phyloP scores from a whole-genome alignment of 2,888 invertebrate species.

The Petrophora chlorosata region DNA sequence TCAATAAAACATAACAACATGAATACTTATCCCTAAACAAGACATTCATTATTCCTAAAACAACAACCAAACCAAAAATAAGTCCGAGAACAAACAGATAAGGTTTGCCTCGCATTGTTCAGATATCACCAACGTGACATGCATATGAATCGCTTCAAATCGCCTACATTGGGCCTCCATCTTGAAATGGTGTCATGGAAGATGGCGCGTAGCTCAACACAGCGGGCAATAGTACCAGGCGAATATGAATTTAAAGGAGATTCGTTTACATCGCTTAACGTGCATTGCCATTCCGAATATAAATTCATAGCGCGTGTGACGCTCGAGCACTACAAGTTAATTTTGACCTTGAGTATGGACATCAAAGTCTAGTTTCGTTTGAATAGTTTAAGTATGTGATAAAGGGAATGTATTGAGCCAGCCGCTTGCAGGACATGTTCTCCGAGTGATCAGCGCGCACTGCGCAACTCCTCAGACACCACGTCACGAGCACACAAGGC shows the following conservation, averaged over 20 bases:
- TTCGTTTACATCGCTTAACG: constrained; percentile 33
- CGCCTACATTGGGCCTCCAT: constrained; percentile 30
- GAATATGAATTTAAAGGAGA: constrained; percentile 46
- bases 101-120: constrained; percentile 13
- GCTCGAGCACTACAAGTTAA: constrained; percentile 7
- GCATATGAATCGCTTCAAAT: constrained; percentile 17
- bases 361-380: constrained; percentile 41
- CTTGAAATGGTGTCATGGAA: constrained; percentile 47
- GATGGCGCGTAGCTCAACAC: constrained; percentile 78
- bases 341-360: constrained; percentile 11
- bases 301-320: constrained; percentile 18
- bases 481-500: constrained; percentile 64
- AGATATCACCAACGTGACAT: constrained; percentile 19
- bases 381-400: constrained; percentile 29
- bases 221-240: constrained; percentile 73
- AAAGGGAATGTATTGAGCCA: constrained; percentile 54
- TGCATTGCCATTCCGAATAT: constrained; percentile 35
- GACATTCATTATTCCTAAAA: constrained; percentile 7
- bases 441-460: constrained; percentile 79
- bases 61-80: constrained; percentile 13
- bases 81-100: constrained; percentile 15
- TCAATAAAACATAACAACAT: not conserved
- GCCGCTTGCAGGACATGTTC: constrained; percentile 57
- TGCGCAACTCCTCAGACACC: constrained; percentile 82
- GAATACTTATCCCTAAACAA: constrained; percentile 1